Percentiles rank a stretch among this genome's conserved stretches.
phyloP scores from a whole-genome alignment of 2,888 invertebrate genomes.

The Archips crataeganus region DNA sequence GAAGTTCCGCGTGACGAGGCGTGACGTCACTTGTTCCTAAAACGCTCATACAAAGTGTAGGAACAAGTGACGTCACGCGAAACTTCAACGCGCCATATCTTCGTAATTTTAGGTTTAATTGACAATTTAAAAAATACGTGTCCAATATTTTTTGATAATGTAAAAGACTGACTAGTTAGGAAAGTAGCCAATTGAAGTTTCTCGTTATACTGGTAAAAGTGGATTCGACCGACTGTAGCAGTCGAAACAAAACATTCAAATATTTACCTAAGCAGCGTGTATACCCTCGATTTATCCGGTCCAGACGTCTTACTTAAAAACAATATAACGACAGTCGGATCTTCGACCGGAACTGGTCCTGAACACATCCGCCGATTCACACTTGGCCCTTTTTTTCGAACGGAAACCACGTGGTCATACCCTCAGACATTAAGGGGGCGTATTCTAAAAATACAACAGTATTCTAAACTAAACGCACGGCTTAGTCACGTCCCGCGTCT shows the following conservation, averaged over 20 bases:
- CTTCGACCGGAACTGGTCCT: slow-evolving; percentile 7
- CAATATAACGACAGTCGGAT: slow-evolving; percentile 23
- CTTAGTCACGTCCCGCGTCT: slow-evolving; percentile 71
- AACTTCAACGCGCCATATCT: no score
- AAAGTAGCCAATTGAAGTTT: no score
- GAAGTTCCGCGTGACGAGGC: no score
- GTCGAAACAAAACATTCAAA: background rate
- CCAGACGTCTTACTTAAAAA: slow-evolving; percentile 13
- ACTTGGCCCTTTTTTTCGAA: slow-evolving; percentile 38
- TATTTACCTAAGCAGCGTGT: background rate
- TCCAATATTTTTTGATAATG: no score
- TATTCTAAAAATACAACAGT: slow-evolving; percentile 80
- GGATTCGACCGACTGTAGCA: no score
- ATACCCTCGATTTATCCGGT: background rate
- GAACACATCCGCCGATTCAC: slow-evolving; percentile 25
- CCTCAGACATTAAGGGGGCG: slow-evolving; percentile 72
- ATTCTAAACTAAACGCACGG: slow-evolving; percentile 56
- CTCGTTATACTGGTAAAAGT: no score
- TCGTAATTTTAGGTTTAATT: no score
- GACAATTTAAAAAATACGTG: no score
- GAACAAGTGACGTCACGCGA: no score
- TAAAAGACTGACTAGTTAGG: no score
- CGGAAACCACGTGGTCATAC: slow-evolving; percentile 49
- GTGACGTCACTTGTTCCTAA: no score
- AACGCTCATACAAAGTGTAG: no score